Percentiles rank a stretch among this genome's conserved stretches.
phyloP scores from a whole-genome alignment of 2,113 vertebrate genomes.

The Pipa parva region DNA sequence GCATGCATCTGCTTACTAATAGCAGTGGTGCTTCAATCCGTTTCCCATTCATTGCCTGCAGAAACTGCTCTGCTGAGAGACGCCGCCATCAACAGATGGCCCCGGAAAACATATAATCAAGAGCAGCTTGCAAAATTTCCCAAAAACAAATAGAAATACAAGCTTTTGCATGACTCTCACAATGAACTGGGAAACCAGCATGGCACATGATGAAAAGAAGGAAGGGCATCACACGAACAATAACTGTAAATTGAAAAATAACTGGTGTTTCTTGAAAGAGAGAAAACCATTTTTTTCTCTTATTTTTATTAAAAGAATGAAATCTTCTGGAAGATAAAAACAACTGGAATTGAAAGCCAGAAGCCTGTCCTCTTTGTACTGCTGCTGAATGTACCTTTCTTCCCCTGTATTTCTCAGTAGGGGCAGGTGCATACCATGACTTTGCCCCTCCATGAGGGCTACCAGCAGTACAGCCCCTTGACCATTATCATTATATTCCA shows the following conservation, averaged over 20 bases:
- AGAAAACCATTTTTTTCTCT: not conserved
- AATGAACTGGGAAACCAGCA: conserved; percentile 50
- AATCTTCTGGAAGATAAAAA: not conserved
- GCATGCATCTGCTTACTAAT: conserved; percentile 61
- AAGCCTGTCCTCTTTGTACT: not conserved
- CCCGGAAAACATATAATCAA: conserved; percentile 62
- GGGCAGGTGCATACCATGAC: too few relatives aligned
- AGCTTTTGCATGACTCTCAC: conserved; percentile 53
- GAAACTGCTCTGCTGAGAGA: conserved; percentile 57
- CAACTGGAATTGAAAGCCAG: not conserved
- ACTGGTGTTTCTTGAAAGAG: not conserved
- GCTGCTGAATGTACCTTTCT: not conserved
- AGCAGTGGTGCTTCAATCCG: conserved; percentile 44
- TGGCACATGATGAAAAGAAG: conserved; percentile 45
- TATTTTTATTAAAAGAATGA: not conserved
- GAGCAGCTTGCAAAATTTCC: conserved; percentile 66
- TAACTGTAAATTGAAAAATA: not conserved
- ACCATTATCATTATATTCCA: conserved; percentile 20
- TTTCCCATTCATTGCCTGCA: conserved; percentile 55
- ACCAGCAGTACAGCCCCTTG: conserved; percentile 11
- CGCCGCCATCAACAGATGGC: conserved; percentile 62
- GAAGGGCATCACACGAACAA: conserved; percentile 39
- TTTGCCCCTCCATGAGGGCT: not conserved
- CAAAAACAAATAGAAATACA: conserved; percentile 65
- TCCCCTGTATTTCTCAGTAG: not conserved